phyloP scores from a whole-genome alignment of 2,797 vertebrate species.

The Cynodonichthys magdalenae region DNA sequence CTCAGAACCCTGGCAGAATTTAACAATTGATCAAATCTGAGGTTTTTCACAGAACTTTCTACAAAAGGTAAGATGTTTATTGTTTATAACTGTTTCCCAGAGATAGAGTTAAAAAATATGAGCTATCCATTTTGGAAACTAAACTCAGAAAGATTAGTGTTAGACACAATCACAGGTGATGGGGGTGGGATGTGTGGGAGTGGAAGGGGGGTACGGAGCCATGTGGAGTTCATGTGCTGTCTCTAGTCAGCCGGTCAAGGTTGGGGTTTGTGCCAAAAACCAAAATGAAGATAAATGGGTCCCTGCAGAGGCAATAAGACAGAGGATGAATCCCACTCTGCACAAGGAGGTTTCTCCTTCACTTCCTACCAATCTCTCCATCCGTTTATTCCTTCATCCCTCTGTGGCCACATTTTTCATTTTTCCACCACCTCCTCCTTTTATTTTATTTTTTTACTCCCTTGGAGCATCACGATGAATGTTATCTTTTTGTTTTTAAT shows the following conservation, averaged over 20 bases:
- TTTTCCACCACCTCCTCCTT: conserved; percentile 32
- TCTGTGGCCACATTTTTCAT: conserved; percentile 48
- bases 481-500: conserved; percentile 57
- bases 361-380: conserved; percentile 45
- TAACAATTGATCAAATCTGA: too few species aligned
- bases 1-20: conserved; percentile 5
- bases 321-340: conserved; percentile 73
- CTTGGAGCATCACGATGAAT: conserved; percentile 65
- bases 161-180: background rate
- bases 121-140: background rate
- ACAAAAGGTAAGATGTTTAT: too few species aligned
- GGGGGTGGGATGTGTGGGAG: too few species aligned
- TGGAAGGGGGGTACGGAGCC: conserved; percentile 7
- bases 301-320: conserved; percentile 73
- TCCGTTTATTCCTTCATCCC: conserved; percentile 54
- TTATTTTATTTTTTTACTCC: conserved; percentile 28
- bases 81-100: background rate
- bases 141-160: background rate
- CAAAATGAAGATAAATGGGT: conserved; percentile 80
- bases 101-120: background rate
- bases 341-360: conserved; percentile 61
- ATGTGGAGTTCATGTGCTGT: conserved; percentile 37
- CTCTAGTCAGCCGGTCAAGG: conserved; percentile 42
- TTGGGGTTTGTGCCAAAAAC: conserved; percentile 62
- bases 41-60: too few species aligned